Conservation (phyloP, 2,888 invertebrate species). For the Acleris holmiana region DNA sequence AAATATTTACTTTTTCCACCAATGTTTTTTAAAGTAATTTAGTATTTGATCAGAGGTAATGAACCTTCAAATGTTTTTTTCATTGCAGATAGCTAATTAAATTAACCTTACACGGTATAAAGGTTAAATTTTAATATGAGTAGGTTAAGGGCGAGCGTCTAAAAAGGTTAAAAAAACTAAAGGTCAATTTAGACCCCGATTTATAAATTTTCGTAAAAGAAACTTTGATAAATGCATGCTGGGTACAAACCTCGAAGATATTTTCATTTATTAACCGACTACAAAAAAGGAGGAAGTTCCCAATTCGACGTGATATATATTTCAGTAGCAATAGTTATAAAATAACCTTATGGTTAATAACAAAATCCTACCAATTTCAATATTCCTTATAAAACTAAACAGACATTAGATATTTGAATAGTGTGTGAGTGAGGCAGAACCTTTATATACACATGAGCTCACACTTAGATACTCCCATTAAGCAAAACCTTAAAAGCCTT, state of each 20-base stretch:
- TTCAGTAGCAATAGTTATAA: not conserved
- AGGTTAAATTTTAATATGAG: constrained; percentile 7
- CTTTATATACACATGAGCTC: constrained; percentile 24
- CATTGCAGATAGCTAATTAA: not conserved
- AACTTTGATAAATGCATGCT: no score
- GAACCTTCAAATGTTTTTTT: constrained; percentile 6
- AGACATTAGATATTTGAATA: constrained; percentile 6
- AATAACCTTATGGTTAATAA: not conserved
- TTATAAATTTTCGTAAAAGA: constrained; percentile 5
- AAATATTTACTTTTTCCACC: no score
- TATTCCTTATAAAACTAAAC: constrained; percentile 5
- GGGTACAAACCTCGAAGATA: not conserved
- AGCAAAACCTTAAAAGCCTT: not conserved
- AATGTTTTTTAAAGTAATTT: no score
- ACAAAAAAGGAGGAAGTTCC: no score
- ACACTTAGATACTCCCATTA: constrained; percentile 11
- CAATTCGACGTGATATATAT: no score
- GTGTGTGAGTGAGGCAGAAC: constrained; percentile 20
- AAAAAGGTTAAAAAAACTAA: constrained; percentile 8
- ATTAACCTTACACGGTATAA: not conserved
- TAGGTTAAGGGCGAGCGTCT: constrained; percentile 4
- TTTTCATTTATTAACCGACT: not conserved
- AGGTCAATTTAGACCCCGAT: constrained; percentile 10
- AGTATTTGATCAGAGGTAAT: not conserved
- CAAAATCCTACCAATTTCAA: not conserved